Evolutionary conservation across 2,888 invertebrate species (phyloP).

Genomic region (Lordiphosa fenestrarum): DNA sequence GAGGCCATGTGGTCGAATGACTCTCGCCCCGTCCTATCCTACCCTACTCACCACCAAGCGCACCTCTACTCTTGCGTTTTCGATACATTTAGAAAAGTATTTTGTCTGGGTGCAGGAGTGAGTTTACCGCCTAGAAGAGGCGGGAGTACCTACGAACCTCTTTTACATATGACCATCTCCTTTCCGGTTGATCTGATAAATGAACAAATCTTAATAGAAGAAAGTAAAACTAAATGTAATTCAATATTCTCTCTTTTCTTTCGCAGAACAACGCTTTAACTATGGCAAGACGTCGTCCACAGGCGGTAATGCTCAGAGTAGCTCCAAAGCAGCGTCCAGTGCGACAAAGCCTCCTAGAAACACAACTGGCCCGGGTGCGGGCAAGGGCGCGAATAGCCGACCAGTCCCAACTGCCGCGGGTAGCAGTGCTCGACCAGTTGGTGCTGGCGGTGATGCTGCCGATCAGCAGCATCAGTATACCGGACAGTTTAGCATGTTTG

Average conservation of each 20-base stretch:
- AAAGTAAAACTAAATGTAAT: too few relatives aligned
- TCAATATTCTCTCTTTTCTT: background rate
- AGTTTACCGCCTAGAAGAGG: too few relatives aligned
- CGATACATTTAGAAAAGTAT: too few relatives aligned
- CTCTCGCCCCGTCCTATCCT: too few relatives aligned
- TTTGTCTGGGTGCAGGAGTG: too few relatives aligned
- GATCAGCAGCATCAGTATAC: slow-evolving; percentile 59
- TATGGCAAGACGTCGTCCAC: slow-evolving; percentile 71
- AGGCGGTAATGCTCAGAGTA: slow-evolving; percentile 61
- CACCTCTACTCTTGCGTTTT: too few relatives aligned
- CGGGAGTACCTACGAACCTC: too few relatives aligned
- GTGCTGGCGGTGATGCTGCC: background rate
- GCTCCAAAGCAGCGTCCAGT: slow-evolving; percentile 53
- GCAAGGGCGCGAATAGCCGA: slow-evolving; percentile 1
- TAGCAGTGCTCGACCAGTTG: slow-evolving; percentile 2
- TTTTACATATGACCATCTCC: too few relatives aligned
- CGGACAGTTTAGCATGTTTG: slow-evolving; percentile 81
- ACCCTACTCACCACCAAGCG: too few relatives aligned
- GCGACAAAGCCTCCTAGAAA: slow-evolving; percentile 64
- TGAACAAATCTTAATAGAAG: too few relatives aligned
- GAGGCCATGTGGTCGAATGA: too few relatives aligned
- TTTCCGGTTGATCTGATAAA: too few relatives aligned
- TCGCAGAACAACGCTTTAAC: slow-evolving; percentile 66
- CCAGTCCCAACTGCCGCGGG: slow-evolving; percentile 22
- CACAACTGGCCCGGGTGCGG: background rate